Base-by-base conservation (phyloP, 2,797 vertebrate genomes). In the Enteromius trimaculatus region DNA sequence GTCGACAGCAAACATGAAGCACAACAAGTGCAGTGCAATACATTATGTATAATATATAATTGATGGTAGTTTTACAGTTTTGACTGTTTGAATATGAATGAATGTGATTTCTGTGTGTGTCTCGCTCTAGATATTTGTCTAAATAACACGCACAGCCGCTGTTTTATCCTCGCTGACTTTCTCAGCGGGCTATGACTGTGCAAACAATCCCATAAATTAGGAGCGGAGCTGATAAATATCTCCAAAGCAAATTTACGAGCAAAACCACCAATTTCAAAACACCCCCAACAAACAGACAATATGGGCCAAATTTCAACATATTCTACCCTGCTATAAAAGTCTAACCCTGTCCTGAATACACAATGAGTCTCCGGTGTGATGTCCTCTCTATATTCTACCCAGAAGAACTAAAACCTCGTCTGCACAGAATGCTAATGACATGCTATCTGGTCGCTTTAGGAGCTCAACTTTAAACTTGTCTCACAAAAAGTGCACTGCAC, bases 281-380 rank as follows among this genome's bases (percentile, higher is more conserved):
- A 65, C 69, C 58, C 39, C 53, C 74, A 42, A 69, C 80, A 83
- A 86, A 86, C 64, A 84, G 75, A 69, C 81, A 87, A 85, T 85
- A 71, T 78, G 72, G 78, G 78, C 31, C 78, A 66, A 81, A 85
- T 81, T 80, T 58, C 71, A 75, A 68, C 34, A 68, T 64, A 77
- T 77, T 86, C 82, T 37, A 37, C 51, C 31, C 60, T 44, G 66
- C 84, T 78, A 81, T 81, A 86, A 86, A 86, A 88, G 66, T 74
- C 76, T 62, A 77, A 65, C 81, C 71, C 69, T 77, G 78, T 80
- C 75, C 78, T 86, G 85, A 86, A 88, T 86, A 77, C 85, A 84
- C 72, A 75, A 85, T 81, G 80, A 83, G 49, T 23, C 37, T 23
- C 37, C 11, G 37, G 37, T 70, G 39, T 42, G 68, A 70, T 70